Percentiles rank a stretch among this genome's conserved stretches.
phyloP scores from a whole-genome alignment of 1,140 invertebrate species.

The Brachionus asplanchnoidis region DNA sequence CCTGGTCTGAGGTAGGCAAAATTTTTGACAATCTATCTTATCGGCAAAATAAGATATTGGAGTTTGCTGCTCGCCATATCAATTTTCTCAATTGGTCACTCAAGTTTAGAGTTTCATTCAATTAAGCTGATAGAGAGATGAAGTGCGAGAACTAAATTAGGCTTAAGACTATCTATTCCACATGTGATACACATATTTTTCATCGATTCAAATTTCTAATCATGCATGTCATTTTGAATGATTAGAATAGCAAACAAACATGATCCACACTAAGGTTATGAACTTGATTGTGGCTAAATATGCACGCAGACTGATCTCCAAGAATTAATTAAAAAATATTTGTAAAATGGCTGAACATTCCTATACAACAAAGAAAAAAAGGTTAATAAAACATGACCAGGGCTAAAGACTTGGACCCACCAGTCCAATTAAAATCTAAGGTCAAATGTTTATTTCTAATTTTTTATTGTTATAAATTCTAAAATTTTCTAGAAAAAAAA shows the following conservation, averaged over 20 bases:
- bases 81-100: neutral
- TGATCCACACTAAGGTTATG: neutral
- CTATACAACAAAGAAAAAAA: neutral
- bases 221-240: neutral
- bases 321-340: conserved; percentile 1
- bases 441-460: neutral
- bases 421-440: neutral
- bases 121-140: neutral
- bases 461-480: neutral
- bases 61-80: neutral
- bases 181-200: neutral
- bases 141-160: neutral
- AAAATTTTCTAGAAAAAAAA: neutral
- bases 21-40: no score
- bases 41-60: no score
- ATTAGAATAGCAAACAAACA: neutral
- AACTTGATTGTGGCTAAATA: neutral
- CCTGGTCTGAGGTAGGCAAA: no score
- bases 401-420: neutral
- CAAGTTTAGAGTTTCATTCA: neutral
- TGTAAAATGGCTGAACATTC: neutral
- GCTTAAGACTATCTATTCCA: neutral
- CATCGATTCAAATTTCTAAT: neutral
- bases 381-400: neutral
- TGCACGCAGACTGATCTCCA: neutral